A percentile compares a stretch with the other conserved stretches of the same genome.
These are phyloP conservation scores for Brotogeris chrysoptera DNA, from an alignment of 2,797 vertebrate species.

Conservation along the genomic window DNA sequence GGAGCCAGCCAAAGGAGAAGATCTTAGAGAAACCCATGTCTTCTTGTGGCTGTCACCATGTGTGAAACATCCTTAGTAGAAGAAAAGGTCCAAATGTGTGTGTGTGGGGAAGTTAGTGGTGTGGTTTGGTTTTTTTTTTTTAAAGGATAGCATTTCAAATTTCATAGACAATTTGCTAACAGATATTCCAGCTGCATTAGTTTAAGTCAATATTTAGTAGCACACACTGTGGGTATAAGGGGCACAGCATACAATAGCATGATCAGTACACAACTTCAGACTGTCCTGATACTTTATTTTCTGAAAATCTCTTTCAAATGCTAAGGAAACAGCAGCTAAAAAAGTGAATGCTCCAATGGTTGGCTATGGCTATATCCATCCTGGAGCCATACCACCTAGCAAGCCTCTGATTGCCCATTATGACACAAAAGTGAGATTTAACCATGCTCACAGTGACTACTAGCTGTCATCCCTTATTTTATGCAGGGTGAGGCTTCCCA, in stretches of 20 bases:
- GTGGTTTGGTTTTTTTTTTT: background rate
- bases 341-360: background rate
- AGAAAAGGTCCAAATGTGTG: background rate
- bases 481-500: background rate
- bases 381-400: background rate
- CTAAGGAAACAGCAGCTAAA: background rate
- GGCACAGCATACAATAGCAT: background rate
- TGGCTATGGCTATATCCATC: background rate
- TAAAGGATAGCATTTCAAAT: background rate
- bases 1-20: background rate
- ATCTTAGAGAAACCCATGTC: fast-evolving
- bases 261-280: background rate
- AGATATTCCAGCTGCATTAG: background rate
- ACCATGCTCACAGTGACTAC: background rate
- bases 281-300: background rate
- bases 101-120: no score
- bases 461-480: background rate
- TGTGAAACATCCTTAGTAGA: background rate
- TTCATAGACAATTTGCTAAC: background rate
- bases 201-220: background rate
- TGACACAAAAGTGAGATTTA: background rate
- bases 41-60: background rate
- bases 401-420: background rate
- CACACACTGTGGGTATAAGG: background rate
- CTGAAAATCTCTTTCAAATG: background rate